Evolutionary conservation across 2,113 vertebrate species (phyloP).

Genomic region (Thalassarche chlororhynchos): DNA sequence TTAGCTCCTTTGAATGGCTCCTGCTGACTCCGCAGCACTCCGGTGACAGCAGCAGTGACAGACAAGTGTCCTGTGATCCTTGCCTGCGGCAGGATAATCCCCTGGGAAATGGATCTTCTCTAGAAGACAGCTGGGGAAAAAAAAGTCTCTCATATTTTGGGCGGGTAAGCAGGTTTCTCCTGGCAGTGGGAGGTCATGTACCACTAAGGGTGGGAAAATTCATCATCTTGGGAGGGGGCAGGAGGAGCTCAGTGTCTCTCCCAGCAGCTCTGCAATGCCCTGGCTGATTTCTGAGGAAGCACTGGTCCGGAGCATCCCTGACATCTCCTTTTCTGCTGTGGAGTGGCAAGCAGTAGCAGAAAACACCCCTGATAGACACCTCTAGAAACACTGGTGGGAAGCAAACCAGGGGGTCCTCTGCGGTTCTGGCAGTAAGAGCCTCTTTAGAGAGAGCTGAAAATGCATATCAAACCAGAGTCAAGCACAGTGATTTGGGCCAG

Average conservation of each 20-base stretch:
- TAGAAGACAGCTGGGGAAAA: background rate
- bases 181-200: background rate
- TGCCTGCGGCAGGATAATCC: background rate
- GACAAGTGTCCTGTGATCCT: background rate
- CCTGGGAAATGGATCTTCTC: background rate
- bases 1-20: background rate
- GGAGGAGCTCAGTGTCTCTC: background rate
- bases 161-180: background rate
- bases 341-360: background rate
- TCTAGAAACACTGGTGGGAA: background rate
- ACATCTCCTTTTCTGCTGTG: background rate
- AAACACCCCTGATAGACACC: background rate
- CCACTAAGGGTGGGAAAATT: background rate
- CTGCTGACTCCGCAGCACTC: background rate
- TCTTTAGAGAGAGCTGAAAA: background rate
- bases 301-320: background rate
- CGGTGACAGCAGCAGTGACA: accelerated
- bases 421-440: background rate
- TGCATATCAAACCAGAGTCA: background rate
- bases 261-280: background rate
- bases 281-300: background rate
- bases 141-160: background rate
- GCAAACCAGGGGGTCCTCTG: background rate
- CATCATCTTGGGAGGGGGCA: background rate
- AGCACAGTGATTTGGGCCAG: background rate